These are phyloP conservation scores for Protaetia brevitarsis DNA, from an alignment of 1,140 invertebrate genomes.

Conservation along the genomic window DNA sequence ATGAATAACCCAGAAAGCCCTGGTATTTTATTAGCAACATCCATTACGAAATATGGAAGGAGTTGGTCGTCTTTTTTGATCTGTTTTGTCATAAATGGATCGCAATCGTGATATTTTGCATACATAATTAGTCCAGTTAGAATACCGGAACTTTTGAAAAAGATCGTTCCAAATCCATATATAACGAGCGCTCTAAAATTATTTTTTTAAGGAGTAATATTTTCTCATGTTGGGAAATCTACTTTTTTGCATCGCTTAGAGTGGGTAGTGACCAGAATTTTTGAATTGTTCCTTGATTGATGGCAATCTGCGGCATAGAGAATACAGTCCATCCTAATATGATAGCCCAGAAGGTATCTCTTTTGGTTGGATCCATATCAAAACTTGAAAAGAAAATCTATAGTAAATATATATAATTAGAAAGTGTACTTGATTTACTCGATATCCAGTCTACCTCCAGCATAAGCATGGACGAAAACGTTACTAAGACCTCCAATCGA, in stretches of 20 bases:
- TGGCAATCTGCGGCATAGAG: slow-evolving; percentile 56
- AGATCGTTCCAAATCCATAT: slow-evolving; percentile 22
- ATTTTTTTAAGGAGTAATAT: neutral
- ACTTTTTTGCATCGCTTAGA: slow-evolving; percentile 53
- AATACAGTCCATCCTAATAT: slow-evolving; percentile 56
- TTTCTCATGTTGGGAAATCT: slow-evolving; percentile 23
- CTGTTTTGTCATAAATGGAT: slow-evolving; percentile 61
- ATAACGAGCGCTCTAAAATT: slow-evolving; percentile 6
- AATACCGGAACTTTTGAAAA: slow-evolving; percentile 41
- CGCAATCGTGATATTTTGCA: slow-evolving; percentile 67
- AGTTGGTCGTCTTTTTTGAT: slow-evolving; percentile 50
- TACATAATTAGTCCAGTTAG: slow-evolving; percentile 70
- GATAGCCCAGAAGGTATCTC: slow-evolving; percentile 60
- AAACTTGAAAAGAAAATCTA: slow-evolving; percentile 52
- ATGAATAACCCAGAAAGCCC: slow-evolving; percentile 63
- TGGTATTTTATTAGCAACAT: slow-evolving; percentile 49
- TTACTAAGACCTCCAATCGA: slow-evolving; percentile 50
- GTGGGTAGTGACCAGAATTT: slow-evolving; percentile 56
- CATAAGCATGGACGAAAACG: slow-evolving; percentile 29
- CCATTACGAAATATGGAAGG: slow-evolving; percentile 55
- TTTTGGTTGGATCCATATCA: slow-evolving; percentile 51
- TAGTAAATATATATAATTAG: neutral
- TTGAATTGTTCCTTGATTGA: slow-evolving; percentile 60
- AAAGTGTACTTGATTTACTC: slow-evolving; percentile 29
- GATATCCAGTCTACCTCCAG: slow-evolving; percentile 32